Evolutionary conservation across 2,888 invertebrate genomes (phyloP).

Genomic region (Tachina grossa): DNA sequence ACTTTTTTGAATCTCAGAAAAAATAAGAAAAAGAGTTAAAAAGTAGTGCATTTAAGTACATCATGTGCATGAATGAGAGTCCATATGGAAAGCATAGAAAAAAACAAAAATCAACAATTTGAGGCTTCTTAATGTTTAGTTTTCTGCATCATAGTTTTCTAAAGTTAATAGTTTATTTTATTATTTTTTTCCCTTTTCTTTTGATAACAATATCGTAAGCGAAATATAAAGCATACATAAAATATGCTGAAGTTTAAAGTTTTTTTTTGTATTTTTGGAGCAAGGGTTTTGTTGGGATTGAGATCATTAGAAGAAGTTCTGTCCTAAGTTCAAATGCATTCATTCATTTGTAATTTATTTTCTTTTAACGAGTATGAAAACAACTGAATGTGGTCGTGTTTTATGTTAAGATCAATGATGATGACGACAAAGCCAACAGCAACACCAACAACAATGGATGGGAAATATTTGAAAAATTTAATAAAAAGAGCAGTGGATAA

Average conservation of each 20-base stretch:
- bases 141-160: slow-evolving; percentile 39
- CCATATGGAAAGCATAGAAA: slow-evolving; percentile 42
- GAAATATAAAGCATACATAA: slow-evolving; percentile 24
- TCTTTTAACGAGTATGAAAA: slow-evolving; percentile 61
- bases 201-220: slow-evolving; percentile 21
- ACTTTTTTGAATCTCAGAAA: slow-evolving; percentile 14
- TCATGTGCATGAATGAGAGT: slow-evolving; percentile 59
- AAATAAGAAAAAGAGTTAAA: slow-evolving; percentile 28
- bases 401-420: slow-evolving; percentile 66
- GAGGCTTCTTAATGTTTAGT: slow-evolving; percentile 45
- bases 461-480: slow-evolving; percentile 43
- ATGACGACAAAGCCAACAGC: slow-evolving; percentile 11
- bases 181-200: slow-evolving; percentile 4
- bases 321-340: slow-evolving; percentile 69
- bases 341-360: slow-evolving; percentile 71
- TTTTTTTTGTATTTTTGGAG: not conserved
- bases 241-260: slow-evolving; percentile 10
- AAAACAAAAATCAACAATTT: slow-evolving; percentile 30
- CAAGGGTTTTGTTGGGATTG: not conserved
- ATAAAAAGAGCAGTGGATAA: not conserved
- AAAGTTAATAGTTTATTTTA: slow-evolving; percentile 24
- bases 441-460: slow-evolving; percentile 6
- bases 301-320: slow-evolving; percentile 57
- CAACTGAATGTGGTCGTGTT: slow-evolving; percentile 68
- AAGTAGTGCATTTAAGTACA: slow-evolving; percentile 64